Percentiles rank a stretch among this genome's conserved stretches.
phyloP scores from a whole-genome alignment of 2,113 vertebrate genomes.

The Syngnathus floridae region DNA sequence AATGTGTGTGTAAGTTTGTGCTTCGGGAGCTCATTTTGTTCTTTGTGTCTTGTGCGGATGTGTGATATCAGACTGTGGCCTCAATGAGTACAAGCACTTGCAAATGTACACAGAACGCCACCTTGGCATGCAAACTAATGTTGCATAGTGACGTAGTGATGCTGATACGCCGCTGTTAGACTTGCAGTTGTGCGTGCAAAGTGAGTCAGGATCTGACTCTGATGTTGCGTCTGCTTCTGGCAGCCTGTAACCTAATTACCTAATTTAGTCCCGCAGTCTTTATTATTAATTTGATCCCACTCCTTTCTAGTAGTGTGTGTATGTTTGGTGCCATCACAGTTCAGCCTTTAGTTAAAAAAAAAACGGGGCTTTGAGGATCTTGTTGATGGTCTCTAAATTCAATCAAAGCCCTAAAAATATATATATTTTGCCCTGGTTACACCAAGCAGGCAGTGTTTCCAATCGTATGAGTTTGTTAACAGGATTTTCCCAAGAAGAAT shows the following conservation, averaged over 20 bases:
- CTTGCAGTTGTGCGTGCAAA: neutral
- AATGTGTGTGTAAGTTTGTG: neutral
- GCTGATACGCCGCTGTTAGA: neutral
- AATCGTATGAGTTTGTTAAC: too few relatives aligned
- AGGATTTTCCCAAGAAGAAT: too few relatives aligned
- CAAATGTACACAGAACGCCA: neutral
- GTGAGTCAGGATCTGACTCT: constrained; percentile 5
- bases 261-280: constrained; percentile 49
- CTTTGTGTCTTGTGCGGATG: neutral
- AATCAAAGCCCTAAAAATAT: neutral
- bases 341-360: constrained; percentile 7
- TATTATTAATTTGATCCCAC: constrained; percentile 49
- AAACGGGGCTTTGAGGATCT: constrained; percentile 2
- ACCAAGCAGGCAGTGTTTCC: too few relatives aligned
- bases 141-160: constrained; percentile 1
- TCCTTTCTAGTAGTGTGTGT: constrained; percentile 20
- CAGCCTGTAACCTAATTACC: constrained; percentile 54
- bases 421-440: too few relatives aligned
- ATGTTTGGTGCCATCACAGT: constrained; percentile 2
- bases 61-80: neutral
- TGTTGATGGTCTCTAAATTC: neutral
- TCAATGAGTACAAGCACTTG: neutral
- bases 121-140: neutral
- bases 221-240: constrained; percentile 1
- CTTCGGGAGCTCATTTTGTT: neutral